Evolutionary conservation across 1,140 invertebrate genomes (phyloP).

Genomic region (Penaeus vannamei): DNA sequence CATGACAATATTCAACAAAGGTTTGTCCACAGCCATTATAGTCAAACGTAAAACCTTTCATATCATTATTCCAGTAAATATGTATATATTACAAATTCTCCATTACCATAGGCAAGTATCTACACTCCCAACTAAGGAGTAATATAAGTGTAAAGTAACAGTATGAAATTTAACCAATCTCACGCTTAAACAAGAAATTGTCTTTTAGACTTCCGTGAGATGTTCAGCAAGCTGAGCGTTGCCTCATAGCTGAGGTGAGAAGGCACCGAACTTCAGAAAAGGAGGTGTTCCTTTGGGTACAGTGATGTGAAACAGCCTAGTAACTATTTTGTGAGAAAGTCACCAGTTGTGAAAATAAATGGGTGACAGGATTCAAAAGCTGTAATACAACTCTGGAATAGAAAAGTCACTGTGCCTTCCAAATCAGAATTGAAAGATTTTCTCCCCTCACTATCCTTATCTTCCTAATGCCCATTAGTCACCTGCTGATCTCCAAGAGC

Average conservation of each 20-base stretch:
- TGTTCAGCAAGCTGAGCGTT: constrained; percentile 8
- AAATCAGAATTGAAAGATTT: no score
- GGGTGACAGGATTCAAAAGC: no score
- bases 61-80: constrained; percentile 35
- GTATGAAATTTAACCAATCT: background rate
- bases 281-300: constrained; percentile 36
- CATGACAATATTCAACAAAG: constrained; percentile 5
- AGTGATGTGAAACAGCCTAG: constrained; percentile 5
- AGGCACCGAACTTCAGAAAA: constrained; percentile 48
- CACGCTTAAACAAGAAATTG: background rate
- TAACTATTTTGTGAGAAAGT: constrained; percentile 9
- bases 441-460: no score
- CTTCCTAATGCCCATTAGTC: no score
- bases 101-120: constrained; percentile 26
- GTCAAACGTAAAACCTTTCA: constrained; percentile 40
- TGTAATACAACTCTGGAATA: no score
- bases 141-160: constrained; percentile 3
- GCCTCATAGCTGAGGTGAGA: background rate
- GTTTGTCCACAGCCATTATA: constrained; percentile 42
- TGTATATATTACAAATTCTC: constrained; percentile 1
- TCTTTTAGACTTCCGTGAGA: background rate
- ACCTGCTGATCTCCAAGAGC: no score
- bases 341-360: background rate
- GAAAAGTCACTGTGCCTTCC: no score
- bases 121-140: constrained; percentile 11